phyloP scores from a whole-genome alignment of 2,888 invertebrate genomes.

The Dione vanillae region DNA sequence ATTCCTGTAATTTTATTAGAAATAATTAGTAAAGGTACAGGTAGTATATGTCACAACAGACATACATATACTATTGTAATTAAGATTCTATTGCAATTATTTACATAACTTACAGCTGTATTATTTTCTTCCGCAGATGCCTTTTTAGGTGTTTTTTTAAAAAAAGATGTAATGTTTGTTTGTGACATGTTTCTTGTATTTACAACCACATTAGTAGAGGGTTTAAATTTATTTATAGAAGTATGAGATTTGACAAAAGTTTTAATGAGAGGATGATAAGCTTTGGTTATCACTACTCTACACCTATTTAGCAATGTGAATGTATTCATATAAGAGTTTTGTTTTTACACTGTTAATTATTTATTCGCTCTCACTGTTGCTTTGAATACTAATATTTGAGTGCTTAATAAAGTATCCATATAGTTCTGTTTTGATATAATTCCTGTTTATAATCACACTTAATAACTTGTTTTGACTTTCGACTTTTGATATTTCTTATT shows the following conservation, averaged over 20 bases:
- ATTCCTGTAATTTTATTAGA: background rate
- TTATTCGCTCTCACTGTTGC: background rate
- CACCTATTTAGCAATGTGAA: conserved; percentile 19
- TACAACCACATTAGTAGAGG: conserved; percentile 35
- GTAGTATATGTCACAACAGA: no score
- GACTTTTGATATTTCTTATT: background rate
- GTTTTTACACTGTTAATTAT: background rate
- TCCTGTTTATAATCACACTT: background rate
- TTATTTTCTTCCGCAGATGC: conserved; percentile 41
- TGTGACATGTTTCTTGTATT: conserved; percentile 68
- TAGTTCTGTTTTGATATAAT: background rate
- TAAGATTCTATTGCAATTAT: background rate
- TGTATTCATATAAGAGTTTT: conserved; percentile 28
- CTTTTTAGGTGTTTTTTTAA: conserved; percentile 70
- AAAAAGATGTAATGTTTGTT: conserved; percentile 77
- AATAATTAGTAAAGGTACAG: background rate
- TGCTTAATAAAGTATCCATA: background rate
- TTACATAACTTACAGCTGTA: conserved; percentile 32
- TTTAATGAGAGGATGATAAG: background rate
- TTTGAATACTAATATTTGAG: background rate
- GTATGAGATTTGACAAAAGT: background rate
- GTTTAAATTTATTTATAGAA: background rate
- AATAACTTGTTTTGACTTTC: conserved; percentile 2
- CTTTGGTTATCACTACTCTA: conserved; percentile 29
- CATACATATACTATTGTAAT: background rate